Conservation (phyloP, 2,113 vertebrate genomes). For the Silurus meridionalis region DNA sequence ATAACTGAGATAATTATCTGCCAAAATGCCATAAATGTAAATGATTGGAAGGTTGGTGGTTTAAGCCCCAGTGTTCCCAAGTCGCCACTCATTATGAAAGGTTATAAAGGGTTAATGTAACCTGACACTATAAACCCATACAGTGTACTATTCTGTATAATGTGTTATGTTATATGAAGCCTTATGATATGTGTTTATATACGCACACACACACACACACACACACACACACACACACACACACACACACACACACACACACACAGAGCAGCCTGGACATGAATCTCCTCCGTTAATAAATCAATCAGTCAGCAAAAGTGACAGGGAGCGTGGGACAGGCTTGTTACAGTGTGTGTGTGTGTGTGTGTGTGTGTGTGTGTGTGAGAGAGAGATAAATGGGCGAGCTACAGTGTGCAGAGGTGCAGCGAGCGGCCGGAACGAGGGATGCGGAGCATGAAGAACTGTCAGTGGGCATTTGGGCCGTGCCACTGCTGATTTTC, state of each 20-base stretch:
- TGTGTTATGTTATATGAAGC: neutral
- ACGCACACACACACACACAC: neutral
- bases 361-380: constrained; percentile 25
- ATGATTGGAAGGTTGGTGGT: too few relatives aligned
- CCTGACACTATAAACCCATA: neutral
- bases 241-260: constrained; percentile 11
- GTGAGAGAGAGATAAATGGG: constrained; percentile 51
- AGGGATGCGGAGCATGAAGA: constrained; percentile 50
- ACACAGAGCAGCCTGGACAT: neutral
- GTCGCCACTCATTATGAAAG: neutral
- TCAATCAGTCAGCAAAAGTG: constrained; percentile 47
- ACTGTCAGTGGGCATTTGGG: constrained; percentile 52
- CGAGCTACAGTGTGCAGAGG: constrained; percentile 17
- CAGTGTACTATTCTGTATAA: neutral
- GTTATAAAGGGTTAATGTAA: neutral
- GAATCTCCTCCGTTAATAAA: constrained; percentile 45
- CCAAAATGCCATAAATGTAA: too few relatives aligned
- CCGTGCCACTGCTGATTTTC: constrained; percentile 50
- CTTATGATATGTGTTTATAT: neutral
- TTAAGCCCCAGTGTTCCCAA: too few relatives aligned
- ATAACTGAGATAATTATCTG: too few relatives aligned
- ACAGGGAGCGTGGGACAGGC: constrained; percentile 41
- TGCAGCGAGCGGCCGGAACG: constrained; percentile 16
- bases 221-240: constrained; percentile 5
- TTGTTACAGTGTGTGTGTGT: constrained; percentile 42